phyloP scores from a whole-genome alignment of 2,888 invertebrate species.

The Cinara cedri region DNA sequence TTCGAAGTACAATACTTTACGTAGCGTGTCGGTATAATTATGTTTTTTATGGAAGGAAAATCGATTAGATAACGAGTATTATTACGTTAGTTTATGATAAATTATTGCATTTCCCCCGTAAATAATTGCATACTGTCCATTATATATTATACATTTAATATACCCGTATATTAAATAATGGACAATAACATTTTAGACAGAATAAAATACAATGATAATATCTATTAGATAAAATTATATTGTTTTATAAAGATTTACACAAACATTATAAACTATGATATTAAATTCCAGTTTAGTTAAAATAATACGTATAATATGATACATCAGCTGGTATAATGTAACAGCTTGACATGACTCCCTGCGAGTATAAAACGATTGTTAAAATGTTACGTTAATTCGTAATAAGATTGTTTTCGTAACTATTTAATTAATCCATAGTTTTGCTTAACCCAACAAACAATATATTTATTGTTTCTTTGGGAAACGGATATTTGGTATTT shows the following conservation, averaged over 20 bases:
- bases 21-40: too few relatives aligned
- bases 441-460: conserved; percentile 16
- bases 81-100: too few relatives aligned
- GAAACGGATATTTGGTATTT: background rate
- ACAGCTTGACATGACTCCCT: conserved; percentile 44
- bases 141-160: too few relatives aligned
- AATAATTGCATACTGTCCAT: too few relatives aligned
- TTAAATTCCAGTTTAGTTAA: conserved; percentile 33
- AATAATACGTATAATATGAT: conserved; percentile 37
- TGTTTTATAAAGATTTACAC: background rate
- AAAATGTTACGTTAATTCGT: conserved; percentile 37
- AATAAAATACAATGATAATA: too few relatives aligned
- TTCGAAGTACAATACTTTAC: background rate
- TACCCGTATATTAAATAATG: too few relatives aligned
- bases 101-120: too few relatives aligned
- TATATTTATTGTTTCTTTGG: background rate
- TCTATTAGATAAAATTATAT: too few relatives aligned
- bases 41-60: too few relatives aligned
- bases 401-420: conserved; percentile 34
- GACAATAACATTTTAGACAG: too few relatives aligned
- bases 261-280: conserved; percentile 6
- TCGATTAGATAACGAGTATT: too few relatives aligned
- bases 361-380: conserved; percentile 10
- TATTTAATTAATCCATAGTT: conserved; percentile 48
- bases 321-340: conserved; percentile 32